These are phyloP conservation scores for Plebejus argus DNA, from an alignment of 2,888 invertebrate genomes.

Conservation along the genomic window DNA sequence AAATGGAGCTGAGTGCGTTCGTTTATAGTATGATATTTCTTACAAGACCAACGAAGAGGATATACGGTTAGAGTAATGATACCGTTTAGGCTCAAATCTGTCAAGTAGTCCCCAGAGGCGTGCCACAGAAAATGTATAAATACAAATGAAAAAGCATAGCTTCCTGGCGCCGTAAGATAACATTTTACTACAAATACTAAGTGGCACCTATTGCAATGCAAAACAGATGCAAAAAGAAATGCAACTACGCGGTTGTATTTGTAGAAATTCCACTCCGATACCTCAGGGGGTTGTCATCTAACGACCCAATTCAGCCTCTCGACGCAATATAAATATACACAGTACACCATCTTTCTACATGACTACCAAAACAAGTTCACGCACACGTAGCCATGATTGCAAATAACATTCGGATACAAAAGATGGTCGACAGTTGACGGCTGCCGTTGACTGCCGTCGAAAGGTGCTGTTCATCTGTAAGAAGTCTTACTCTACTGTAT, in stretches of 20 bases:
- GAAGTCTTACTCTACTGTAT: background rate
- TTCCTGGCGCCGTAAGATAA: background rate
- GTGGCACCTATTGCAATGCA: background rate
- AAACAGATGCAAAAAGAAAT: slow-evolving; percentile 8
- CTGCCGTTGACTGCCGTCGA: too few relatives aligned
- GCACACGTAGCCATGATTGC: too few relatives aligned
- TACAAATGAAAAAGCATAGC: background rate
- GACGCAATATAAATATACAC: background rate
- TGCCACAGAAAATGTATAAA: background rate
- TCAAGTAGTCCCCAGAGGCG: too few relatives aligned
- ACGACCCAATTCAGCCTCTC: slow-evolving; percentile 1
- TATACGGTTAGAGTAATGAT: too few relatives aligned
- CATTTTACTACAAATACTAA: background rate
- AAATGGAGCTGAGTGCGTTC: too few relatives aligned
- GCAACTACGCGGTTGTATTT: slow-evolving; percentile 6
- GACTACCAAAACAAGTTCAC: too few relatives aligned
- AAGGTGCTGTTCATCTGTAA: too few relatives aligned
- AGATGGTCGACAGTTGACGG: too few relatives aligned
- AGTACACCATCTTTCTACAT: background rate
- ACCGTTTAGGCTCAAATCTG: too few relatives aligned
- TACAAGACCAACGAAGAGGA: too few relatives aligned
- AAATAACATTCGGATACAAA: too few relatives aligned
- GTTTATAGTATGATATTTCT: too few relatives aligned
- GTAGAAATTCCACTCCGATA: slow-evolving; percentile 17
- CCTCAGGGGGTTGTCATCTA: slow-evolving; percentile 19